phyloP scores from a whole-genome alignment of 2,888 invertebrate species.

The Arge pagana region DNA sequence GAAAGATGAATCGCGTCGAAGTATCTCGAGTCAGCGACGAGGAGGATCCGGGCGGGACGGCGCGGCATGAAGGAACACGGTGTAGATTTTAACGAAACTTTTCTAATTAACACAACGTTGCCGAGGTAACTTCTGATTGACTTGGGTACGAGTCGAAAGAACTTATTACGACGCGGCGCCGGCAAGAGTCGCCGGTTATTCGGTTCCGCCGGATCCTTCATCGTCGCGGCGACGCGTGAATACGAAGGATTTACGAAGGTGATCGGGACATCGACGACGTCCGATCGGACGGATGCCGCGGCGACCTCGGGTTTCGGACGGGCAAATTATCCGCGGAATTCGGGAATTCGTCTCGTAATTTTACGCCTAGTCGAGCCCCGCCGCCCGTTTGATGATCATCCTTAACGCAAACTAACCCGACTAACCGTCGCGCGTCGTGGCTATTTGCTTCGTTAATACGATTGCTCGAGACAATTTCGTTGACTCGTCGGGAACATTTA shows the following conservation, averaged over 20 bases:
- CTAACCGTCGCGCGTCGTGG: constrained; percentile 6
- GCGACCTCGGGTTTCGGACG: no score
- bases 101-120: constrained; percentile 18
- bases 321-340: not conserved
- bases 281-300: no score
- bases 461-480: constrained; percentile 6
- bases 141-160: constrained; percentile 4
- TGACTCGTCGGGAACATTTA: no score
- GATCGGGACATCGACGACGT: not conserved
- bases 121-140: constrained; percentile 17
- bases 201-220: not conserved
- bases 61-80: no score
- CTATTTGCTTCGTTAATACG: not conserved
- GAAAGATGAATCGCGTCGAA: no score
- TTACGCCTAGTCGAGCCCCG: not conserved
- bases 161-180: constrained; percentile 12
- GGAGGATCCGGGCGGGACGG: not conserved
- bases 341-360: not conserved
- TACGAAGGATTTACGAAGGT: not conserved
- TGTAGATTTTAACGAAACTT: constrained; percentile 14
- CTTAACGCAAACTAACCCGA: not conserved
- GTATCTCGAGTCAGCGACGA: no score
- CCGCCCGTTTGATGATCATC: not conserved
- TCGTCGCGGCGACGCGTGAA: not conserved
- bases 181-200: no score